Base-by-base conservation (phyloP, 2,113 vertebrate genomes). In the Aythya baeri region DNA sequence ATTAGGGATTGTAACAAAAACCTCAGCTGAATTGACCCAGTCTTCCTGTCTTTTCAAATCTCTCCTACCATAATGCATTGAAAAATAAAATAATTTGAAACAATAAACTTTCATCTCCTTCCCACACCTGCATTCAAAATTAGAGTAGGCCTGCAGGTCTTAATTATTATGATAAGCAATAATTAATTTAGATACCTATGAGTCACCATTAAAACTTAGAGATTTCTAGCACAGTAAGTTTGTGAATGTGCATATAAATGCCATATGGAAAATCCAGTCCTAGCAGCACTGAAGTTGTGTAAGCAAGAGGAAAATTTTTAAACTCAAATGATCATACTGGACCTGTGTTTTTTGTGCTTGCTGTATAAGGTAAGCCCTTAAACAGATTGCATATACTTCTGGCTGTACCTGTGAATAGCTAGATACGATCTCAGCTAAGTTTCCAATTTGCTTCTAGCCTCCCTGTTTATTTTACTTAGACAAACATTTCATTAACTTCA, bases 111-210 rank as follows among this genome's bases (percentile, higher is more conserved):
- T 49, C 58, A 66, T 93, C 82, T 95, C 11, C 54, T 91, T 93
- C 71, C 78, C 54, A 76, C 75, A 79, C 38, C 71, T 76, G 49
- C 20, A 54, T 44, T 94, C 66, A 75, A 74, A 89, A 83, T 76
- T 36, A 65, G 54, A 84, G 74, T 57, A 78, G 62, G 82, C 85
- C 43, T 87, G 23, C 29, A 73, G 26, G 75, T 79, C 44, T 32
- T 87, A 79, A 76, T 94, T 79, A 83, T 18, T 79, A 8, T 58
- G 89, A 94, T 85, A 77, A 94, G 9, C 32, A 68, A 29, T 63
- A 86, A 84, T 92, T 94, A 38, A 34, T 57, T 71, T 65, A 72
- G 83, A 43, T 86, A 29, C 32, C 62, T 65, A 23, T 87, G 89
- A 94, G 32, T 84, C 84, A 87, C n/a, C 63, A 67, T 31, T 52